These are phyloP conservation scores for Tauraco hartlaubi DNA, from an alignment of 2,797 vertebrate species.

Conservation along the genomic window DNA sequence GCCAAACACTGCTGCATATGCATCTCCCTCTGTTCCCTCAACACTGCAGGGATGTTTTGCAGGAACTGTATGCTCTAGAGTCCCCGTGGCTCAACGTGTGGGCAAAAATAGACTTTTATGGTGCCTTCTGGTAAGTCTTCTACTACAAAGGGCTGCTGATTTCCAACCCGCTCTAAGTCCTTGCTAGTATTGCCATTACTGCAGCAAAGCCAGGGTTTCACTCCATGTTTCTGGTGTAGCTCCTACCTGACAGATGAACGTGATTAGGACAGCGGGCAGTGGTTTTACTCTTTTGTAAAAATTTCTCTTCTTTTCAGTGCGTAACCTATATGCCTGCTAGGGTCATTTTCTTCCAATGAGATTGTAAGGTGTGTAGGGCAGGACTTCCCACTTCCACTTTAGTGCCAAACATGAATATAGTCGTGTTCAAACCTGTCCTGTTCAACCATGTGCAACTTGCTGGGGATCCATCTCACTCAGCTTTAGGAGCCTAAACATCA, in stretches of 20 bases:
- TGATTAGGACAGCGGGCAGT: background rate
- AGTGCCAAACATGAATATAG: background rate
- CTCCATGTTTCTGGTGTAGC: background rate
- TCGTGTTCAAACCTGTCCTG: background rate
- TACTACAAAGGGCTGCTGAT: background rate
- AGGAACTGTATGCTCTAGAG: background rate
- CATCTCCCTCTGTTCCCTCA: background rate
- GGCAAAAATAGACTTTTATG: background rate
- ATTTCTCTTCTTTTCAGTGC: background rate
- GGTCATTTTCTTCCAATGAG: background rate
- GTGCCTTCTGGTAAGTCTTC: background rate
- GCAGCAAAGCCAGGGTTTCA: background rate
- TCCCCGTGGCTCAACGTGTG: background rate
- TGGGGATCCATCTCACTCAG: background rate
- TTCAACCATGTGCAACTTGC: background rate
- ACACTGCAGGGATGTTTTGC: background rate
- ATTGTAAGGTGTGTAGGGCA: background rate
- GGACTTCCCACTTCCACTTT: background rate
- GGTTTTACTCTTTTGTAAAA: background rate
- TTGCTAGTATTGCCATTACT: background rate
- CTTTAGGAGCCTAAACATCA: background rate
- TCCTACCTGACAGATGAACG: background rate
- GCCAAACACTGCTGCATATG: background rate
- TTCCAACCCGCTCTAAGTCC: background rate
- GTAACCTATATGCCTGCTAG: background rate